Base-by-base conservation (phyloP, 2,113 vertebrate genomes). In the Apodemus sylvaticus region DNA sequence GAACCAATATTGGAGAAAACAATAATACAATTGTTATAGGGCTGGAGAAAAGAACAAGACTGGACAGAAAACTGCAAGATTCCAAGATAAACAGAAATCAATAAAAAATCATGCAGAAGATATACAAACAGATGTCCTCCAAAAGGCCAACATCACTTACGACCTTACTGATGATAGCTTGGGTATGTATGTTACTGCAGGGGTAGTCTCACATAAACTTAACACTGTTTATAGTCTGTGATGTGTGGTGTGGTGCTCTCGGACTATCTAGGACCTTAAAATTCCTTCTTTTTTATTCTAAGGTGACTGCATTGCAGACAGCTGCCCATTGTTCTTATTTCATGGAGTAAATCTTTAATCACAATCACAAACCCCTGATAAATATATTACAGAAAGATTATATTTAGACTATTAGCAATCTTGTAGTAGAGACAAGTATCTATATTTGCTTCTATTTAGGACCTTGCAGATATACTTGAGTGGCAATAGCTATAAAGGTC, bases 161-260 rank as follows among this genome's bases (percentile, higher is more conserved):
- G 29, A 85, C 31, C 19, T 89, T 79, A 76, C 70, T 42, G 62
- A 39, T 93, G 90, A 89, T 93, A 66, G 68, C 45, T 36, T 86
- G 29, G 97, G 97, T 98, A 98, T 51, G 97, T 95, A 90, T 89
- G 3, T 73, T 91, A n/a, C n/a, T n/a, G n/a, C n/a, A n/a, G n/a
- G 70, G 87, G 16, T 93, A 70, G 86, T 91, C n/a, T 92, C 70
- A 82, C 1, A n/a, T 83, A 36, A 91, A 29, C 36, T 79, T 42
- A 71, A 68, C 14, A 66, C 48, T 90, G 10, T 89, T 68, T 89
- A 36, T 76, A 93, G 3, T 96, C 89, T 87, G 64, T 62, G 86
- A 22, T 91, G 2, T 85, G 16, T 29, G n/a, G n/a, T n/a, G n/a
- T n/a, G 71, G 5, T 82, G 7, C 85, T 86, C 73, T 93, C 95